phyloP scores from a whole-genome alignment of 1,140 invertebrate species.

The Rhagoletis zephyria region DNA sequence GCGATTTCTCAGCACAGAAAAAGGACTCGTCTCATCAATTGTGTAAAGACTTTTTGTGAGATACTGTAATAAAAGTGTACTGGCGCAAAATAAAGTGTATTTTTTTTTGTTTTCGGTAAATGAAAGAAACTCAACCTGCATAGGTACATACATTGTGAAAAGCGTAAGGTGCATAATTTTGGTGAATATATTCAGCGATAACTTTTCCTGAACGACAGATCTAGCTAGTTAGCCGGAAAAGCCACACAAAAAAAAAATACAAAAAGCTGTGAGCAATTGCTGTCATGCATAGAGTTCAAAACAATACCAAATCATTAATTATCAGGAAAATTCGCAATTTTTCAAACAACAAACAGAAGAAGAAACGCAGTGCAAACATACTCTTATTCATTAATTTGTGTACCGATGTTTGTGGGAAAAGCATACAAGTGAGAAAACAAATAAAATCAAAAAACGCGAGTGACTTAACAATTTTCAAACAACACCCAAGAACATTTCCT shows the following conservation, averaged over 20 bases:
- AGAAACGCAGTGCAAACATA: constrained; percentile 15
- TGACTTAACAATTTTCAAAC: neutral
- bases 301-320: constrained; percentile 29
- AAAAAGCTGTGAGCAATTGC: constrained; percentile 44
- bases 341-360: constrained; percentile 48
- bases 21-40: neutral
- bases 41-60: neutral
- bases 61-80: neutral
- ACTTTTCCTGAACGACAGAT: neutral
- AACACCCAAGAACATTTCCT: neutral
- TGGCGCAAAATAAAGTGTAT: neutral
- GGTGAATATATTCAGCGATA: neutral
- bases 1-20: neutral
- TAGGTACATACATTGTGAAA: neutral
- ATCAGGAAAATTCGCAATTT: constrained; percentile 26
- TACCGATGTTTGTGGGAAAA: neutral
- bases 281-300: constrained; percentile 49
- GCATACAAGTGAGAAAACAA: constrained; percentile 18
- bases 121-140: neutral
- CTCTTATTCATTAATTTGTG: neutral
- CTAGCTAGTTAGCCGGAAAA: constrained; percentile 8
- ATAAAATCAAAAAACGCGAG: constrained; percentile 15
- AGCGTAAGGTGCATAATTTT: neutral
- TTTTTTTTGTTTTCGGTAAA: neutral
- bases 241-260: neutral